These are phyloP conservation scores for Procambarus virginalis DNA, from an alignment of 1,140 invertebrate genomes.

Conservation along the genomic window DNA sequence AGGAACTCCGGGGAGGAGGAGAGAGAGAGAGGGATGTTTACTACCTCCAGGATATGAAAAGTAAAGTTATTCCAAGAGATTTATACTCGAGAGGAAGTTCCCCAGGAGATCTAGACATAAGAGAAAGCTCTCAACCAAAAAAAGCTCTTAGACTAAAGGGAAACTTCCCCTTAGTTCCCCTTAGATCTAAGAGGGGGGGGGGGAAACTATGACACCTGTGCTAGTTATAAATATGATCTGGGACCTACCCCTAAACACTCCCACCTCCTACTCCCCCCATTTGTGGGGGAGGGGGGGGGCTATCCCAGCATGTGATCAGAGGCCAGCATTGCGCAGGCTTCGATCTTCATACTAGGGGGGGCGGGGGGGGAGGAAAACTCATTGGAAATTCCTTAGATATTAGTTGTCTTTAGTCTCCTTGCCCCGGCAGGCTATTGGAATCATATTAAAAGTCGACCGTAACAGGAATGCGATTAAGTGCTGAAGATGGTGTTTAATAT, in stretches of 20 bases:
- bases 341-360: conserved; percentile 27
- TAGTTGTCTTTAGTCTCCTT: conserved; percentile 68
- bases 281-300: not conserved
- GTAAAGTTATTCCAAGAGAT: no score
- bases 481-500: conserved; percentile 70
- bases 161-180: no score
- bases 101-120: no score
- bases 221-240: not conserved
- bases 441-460: conserved; percentile 70
- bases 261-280: no score
- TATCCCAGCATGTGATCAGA: conserved; percentile 20
- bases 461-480: conserved; percentile 70
- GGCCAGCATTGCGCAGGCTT: conserved; percentile 51
- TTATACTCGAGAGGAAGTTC: no score
- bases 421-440: conserved; percentile 68
- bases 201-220: not conserved
- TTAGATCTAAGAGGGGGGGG: no score
- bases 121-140: no score
- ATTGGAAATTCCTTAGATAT: conserved; percentile 66
- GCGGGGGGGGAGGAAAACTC: conserved; percentile 28
- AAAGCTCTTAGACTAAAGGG: no score
- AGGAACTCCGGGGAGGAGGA: no score
- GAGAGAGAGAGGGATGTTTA: no score
- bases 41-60: no score
- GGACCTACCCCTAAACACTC: no score